phyloP scores from a whole-genome alignment of 2,888 invertebrate species.

The Drosophila anomalata region DNA sequence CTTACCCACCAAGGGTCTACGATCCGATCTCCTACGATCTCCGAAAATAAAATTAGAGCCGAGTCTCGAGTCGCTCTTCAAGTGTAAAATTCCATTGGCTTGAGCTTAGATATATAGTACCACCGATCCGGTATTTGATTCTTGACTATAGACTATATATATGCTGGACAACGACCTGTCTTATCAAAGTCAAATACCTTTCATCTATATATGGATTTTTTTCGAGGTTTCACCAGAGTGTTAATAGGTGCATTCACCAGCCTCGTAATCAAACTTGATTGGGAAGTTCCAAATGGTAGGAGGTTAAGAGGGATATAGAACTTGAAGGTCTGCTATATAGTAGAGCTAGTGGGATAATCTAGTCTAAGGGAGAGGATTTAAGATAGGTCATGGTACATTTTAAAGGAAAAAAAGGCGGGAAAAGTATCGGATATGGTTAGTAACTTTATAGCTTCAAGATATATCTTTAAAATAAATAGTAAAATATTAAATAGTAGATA shows the following conservation, averaged over 20 bases:
- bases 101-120: conserved; percentile 6
- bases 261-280: neutral
- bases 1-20: neutral
- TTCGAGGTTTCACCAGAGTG: neutral
- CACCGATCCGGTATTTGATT: neutral
- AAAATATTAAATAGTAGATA: neutral
- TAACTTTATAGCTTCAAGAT: too few relatives aligned
- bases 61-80: neutral
- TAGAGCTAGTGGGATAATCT: too few relatives aligned
- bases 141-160: neutral
- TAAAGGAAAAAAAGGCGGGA: too few relatives aligned
- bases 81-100: conserved; percentile 15
- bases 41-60: conserved; percentile 13
- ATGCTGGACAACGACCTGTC: conserved; percentile 22
- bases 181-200: conserved; percentile 39
- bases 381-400: too few relatives aligned
- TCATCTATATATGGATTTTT: neutral
- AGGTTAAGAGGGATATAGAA: neutral
- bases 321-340: too few relatives aligned
- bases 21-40: neutral
- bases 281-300: neutral
- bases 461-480: too few relatives aligned
- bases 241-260: conserved; percentile 65
- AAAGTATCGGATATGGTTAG: too few relatives aligned
- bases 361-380: too few relatives aligned